These are phyloP conservation scores for Phalangium opilio DNA, from an alignment of 2,888 invertebrate species.

Conservation along the genomic window DNA sequence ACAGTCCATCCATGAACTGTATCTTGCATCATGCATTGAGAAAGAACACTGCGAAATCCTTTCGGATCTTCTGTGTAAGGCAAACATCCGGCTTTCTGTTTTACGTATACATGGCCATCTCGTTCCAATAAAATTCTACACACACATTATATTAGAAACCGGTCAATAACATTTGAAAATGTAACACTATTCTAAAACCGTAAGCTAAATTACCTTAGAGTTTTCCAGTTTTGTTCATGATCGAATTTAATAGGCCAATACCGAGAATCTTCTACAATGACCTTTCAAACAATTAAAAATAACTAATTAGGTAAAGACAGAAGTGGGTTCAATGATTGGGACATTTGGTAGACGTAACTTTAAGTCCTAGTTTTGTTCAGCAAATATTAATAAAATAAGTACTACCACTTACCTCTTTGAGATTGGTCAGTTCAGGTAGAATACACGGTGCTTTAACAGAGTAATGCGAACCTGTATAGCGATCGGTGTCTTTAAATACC, in stretches of 20 bases:
- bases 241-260: constrained; percentile 83
- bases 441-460: constrained; percentile 50
- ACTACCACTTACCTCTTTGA: constrained; percentile 55
- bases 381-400: no score
- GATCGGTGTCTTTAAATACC: constrained; percentile 12
- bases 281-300: no score
- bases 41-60: constrained; percentile 59
- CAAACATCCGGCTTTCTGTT: constrained; percentile 74
- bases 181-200: no score
- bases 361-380: no score
- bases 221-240: constrained; percentile 62
- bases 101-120: constrained; percentile 48
- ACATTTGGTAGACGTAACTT: no score
- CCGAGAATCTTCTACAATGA: constrained; percentile 58
- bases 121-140: constrained; percentile 21
- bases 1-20: constrained; percentile 50
- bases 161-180: no score
- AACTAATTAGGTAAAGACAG: no score
- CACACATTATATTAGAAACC: no score
- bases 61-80: constrained; percentile 69
- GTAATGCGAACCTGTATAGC: constrained; percentile 16
- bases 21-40: constrained; percentile 62
- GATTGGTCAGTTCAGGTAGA: constrained; percentile 57
- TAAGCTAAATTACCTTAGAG: constrained; percentile 41
- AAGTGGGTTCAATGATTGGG: no score